A percentile compares a stretch with the other conserved stretches of the same genome.
phyloP scores from a whole-genome alignment of 2,888 invertebrate species.

The Morpho deidamia region DNA sequence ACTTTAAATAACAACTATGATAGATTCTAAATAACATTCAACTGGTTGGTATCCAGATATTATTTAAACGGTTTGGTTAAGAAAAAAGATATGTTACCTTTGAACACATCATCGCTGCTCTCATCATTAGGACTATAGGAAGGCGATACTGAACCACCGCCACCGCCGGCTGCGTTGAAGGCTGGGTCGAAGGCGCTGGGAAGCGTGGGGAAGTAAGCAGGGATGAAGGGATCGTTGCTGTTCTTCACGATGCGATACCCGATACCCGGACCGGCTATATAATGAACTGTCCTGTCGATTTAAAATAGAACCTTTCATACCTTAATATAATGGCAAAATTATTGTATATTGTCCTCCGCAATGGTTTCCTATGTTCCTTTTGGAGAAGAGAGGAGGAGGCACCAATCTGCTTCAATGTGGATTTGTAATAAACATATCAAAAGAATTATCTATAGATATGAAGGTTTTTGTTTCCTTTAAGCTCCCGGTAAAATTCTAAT shows the following conservation, averaged over 20 bases:
- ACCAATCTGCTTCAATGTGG: no score
- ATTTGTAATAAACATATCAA: no score
- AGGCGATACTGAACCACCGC: slow-evolving; percentile 30
- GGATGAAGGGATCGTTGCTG: slow-evolving; percentile 82
- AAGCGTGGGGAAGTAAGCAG: slow-evolving; percentile 78
- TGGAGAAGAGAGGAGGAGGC: no score
- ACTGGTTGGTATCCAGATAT: no score
- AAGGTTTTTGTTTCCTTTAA: no score
- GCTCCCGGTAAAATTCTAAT: no score
- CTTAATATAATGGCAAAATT: slow-evolving; percentile 51
- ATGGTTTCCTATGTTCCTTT: no score
- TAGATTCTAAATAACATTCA: not conserved
- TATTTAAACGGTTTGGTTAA: no score
- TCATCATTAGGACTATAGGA: slow-evolving; percentile 41
- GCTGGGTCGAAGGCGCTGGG: slow-evolving; percentile 76
- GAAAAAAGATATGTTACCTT: slow-evolving; percentile 46
- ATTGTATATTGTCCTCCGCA: no score
- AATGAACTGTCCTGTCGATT: slow-evolving; percentile 82
- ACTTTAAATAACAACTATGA: no score
- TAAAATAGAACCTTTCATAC: slow-evolving; percentile 78
- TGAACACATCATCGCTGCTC: slow-evolving; percentile 57
- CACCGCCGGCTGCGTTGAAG: slow-evolving; percentile 53
- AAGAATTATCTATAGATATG: no score
- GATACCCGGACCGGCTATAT: slow-evolving; percentile 88
- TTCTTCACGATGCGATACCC: slow-evolving; percentile 86